phyloP scores from a whole-genome alignment of 1,140 invertebrate genomes.

The Homalodisca vitripennis region DNA sequence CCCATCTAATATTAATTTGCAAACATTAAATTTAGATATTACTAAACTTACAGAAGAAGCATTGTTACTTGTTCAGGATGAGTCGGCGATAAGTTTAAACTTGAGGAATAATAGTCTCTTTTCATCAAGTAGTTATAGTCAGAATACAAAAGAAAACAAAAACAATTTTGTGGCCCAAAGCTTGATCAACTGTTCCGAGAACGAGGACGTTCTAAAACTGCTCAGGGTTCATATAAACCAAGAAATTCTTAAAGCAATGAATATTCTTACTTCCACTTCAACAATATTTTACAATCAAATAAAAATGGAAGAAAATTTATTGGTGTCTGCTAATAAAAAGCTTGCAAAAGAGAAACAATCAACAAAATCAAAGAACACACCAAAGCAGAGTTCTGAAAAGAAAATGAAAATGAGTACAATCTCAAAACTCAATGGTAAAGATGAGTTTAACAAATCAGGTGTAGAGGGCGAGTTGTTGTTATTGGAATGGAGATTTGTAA shows the following conservation, averaged over 20 bases:
- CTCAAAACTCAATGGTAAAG: not conserved
- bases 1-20: no score
- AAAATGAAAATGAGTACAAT: not conserved
- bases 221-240: not conserved
- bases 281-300: not conserved
- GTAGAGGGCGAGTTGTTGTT: not conserved
- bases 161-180: not conserved
- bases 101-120: no score
- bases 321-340: not conserved
- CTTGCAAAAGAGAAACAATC: not conserved
- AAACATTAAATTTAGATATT: no score
- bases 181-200: not conserved
- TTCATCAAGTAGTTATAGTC: no score
- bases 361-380: not conserved
- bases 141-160: not conserved
- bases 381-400: not conserved
- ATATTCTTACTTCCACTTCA: not conserved
- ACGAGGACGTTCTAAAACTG: not conserved
- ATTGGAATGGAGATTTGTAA: constrained; percentile 42
- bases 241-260: not conserved
- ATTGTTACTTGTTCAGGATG: no score
- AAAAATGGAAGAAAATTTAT: not conserved
- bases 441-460: not conserved
- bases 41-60: no score
- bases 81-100: no score